Base-by-base conservation (phyloP, 2,113 vertebrate genomes). In the Prinia subflava region DNA sequence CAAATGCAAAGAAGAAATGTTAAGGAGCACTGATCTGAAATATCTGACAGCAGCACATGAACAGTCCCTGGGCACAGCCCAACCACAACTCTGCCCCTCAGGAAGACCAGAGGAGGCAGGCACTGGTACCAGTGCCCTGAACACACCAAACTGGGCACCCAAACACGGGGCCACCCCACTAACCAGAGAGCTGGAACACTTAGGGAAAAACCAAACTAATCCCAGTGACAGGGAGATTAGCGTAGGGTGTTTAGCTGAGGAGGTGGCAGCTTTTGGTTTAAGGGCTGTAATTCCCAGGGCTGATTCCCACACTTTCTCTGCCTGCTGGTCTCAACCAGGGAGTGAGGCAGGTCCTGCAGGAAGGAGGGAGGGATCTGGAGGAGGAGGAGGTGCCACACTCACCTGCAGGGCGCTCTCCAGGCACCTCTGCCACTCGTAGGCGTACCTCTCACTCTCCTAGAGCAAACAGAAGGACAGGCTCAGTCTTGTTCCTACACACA, bases 371-470 rank as follows among this genome's bases (percentile, higher is more conserved):
- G 39, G 65, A 15, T 33, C n/a, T 56, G 31, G 30, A 27, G 65
- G 3, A 53, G 31, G 33, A 24, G 39, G 50, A 17, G 76, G 57
- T 35, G 80, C 14, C 64, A 70, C 84, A 97, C 98, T 97, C 96
- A 99, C 99, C 97, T 99, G 98, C 52, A 99, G 97, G 62, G 99
- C 99, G 33, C 98, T 99, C 96, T 99, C 98, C 97, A 99, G 97
- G 96, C 99, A 99, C 46, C 99, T 97, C 83, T 99, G 99, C 99
- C 99, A 99, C 94, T 99, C 99, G 11, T 99, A 99, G 0, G 99
- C 99, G 2, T 99, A 99, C 46, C 99, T 98, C 96, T 99, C 99
- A 5, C 99, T 99, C 97, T 99, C 99, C 99, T 99, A 27, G 52
- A 64, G 79, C 65, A 83, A 97, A 94, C 93, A 52, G 88, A 39